phyloP scores from a whole-genome alignment of 30 jellyfish, hydroid and myxozoan species.

The Cassiopea andromeda region DNA sequence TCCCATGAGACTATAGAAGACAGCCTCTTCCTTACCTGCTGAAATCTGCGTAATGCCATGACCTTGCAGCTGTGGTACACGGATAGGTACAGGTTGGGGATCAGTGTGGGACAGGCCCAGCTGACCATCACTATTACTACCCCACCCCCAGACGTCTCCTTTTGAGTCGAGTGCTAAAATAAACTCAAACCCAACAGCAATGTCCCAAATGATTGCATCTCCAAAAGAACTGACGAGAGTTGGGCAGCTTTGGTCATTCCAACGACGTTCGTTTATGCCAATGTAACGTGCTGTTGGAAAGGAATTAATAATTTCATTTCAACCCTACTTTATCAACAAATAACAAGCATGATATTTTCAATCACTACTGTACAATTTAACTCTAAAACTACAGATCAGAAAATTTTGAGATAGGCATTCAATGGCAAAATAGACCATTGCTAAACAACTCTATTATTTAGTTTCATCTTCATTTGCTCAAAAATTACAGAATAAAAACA shows the following conservation, averaged over 20 bases:
- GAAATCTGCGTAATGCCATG: conserved; percentile 76
- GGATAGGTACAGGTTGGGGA: conserved; percentile 74
- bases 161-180: conserved; percentile 80
- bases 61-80: conserved; percentile 61
- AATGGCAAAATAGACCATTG: too few relatives aligned
- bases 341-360: too few relatives aligned
- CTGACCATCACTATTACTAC: conserved; percentile 83
- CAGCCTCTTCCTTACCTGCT: conserved; percentile 63
- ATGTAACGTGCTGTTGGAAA: conserved; percentile 53
- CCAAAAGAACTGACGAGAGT: conserved; percentile 65
- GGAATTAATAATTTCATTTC: neutral
- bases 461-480: too few relatives aligned
- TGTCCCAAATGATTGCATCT: conserved; percentile 71
- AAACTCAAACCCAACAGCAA: conserved; percentile 86
- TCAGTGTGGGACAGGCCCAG: conserved; percentile 82
- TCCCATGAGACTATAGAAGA: too few relatives aligned
- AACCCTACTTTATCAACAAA: too few relatives aligned
- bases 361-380: too few relatives aligned
- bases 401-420: too few relatives aligned
- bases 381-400: too few relatives aligned
- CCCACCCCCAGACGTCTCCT: conserved; percentile 94
- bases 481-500: too few relatives aligned
- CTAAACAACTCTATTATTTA: too few relatives aligned
- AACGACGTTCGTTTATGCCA: conserved; percentile 54
- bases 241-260: conserved; percentile 63